These are phyloP conservation scores for Sussaba pulchella DNA, from an alignment of 2,888 invertebrate species.

Conservation along the genomic window DNA sequence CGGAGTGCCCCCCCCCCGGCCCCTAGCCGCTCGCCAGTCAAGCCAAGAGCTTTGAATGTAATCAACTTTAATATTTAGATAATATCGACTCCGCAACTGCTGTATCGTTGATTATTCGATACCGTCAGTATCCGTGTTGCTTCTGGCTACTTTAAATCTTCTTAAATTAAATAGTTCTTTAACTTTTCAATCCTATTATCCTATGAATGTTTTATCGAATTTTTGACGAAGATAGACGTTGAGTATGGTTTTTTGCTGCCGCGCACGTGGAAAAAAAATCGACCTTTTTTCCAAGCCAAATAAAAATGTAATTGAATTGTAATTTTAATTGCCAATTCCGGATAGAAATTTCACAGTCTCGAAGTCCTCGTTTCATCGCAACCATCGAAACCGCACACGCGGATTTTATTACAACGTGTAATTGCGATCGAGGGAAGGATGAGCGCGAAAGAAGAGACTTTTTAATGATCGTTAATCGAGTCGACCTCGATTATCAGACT, in stretches of 20 bases:
- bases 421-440: constrained; percentile 8
- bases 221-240: too few relatives aligned
- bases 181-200: too few relatives aligned
- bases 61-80: constrained; percentile 58
- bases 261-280: too few relatives aligned
- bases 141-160: background rate
- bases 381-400: constrained; percentile 29
- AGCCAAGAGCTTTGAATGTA: constrained; percentile 8
- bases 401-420: constrained; percentile 38
- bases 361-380: constrained; percentile 10
- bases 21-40: too few relatives aligned
- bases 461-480: constrained; percentile 64
- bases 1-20: constrained; percentile 26
- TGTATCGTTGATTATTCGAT: background rate
- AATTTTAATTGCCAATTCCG: background rate
- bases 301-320: background rate
- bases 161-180: too few relatives aligned
- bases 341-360: background rate
- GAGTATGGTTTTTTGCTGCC: too few relatives aligned
- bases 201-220: background rate
- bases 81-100: constrained; percentile 35
- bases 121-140: background rate
- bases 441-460: constrained; percentile 57
- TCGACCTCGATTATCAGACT: constrained; percentile 55
- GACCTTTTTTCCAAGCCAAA: too few relatives aligned